Evolutionary conservation across 1,140 invertebrate species (phyloP), one percentile per base, ranked within the genome.

Genomic region (Cotesia vestalis): DNA sequence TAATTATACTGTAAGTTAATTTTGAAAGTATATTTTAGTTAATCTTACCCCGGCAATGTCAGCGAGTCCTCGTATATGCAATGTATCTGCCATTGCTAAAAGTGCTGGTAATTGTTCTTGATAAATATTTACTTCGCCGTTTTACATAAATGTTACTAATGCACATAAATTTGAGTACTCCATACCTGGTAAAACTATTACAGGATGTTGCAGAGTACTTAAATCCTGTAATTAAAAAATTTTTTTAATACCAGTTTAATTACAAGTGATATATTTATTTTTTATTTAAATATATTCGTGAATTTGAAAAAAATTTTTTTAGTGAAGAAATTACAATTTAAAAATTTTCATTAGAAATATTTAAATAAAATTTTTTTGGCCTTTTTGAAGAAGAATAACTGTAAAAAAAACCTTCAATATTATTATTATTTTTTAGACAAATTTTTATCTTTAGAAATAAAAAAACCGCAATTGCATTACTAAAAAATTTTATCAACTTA

Each of bases 131-230:
- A 96, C 95, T 86, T 97, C 94, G 20, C 95, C 95, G 59, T 92
- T 92, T 85, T 97, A 97, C 93, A 97, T 96, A 85, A 96, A 97
- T 1, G 93, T 94, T 6, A 97, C 90, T 61, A 97, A 89, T 1
- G 94, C 92, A 72, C 91, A 91, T 59, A 97, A 87, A 83, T 96
- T 94, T 34, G 90, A 89, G 77, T 93, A 93, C 71, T 92, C 91
- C 70, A 94, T 93, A 17, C 94, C 93, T 69, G 94, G 91, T 71
- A 96, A 89, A 17, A 96, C 91, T 46, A 96, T 93, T 34, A 96
- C 91, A 11, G 94, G 94, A 88, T 95, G 94, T 82, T 92, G 91
- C 40, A 91, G 88, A 2, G 89, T 86, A 74, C 91, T 91, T 74
- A 94, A 83, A 66, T 92, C 92, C 89, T 94, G 84, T 72, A 84